Base-by-base conservation (phyloP, 2,888 invertebrate genomes). In the Thymelicus lineola region DNA sequence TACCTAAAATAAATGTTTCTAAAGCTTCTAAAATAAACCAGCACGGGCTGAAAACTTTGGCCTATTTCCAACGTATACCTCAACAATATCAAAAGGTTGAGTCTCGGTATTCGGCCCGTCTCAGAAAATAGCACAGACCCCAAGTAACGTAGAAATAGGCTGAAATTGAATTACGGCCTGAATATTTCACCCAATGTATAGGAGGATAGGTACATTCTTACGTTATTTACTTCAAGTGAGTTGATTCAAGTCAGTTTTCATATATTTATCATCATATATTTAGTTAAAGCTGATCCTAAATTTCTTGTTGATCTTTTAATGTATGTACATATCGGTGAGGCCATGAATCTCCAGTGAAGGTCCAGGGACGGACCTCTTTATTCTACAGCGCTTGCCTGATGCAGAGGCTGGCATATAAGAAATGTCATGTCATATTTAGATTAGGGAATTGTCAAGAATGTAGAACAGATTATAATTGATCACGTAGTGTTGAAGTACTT, bases 71-170 rank as follows among this genome's bases (percentile, higher is more conserved):
- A 62, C 35, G 6, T 50, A 50, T 15, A 62, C 42, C 42, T 61
- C 36, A 38, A 50, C 53, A 20, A 20, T 62, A 50, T 61, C 36
- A 46, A 28, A 61, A 61, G 46, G 45, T 20, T 60, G 45, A 58
- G n/a, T 36, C 38, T 20, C 28, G 17, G n/a, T n/a, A 20, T n/a
- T 48, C 20, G 46, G 61, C 4, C 28, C 20, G 45, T 48, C 35
- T 48, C n/a, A 50, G 50, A 62, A 62, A 62, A 62, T 62, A 50
- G 62, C 15, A 15, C 36, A 62, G 45, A 50, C 48, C 62, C 48
- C 9, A 53, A 62, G 50, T n/a, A n/a, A 36, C 36, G 10, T 12
- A 7, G 50, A 36, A 62, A 62, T 50, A 62, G 50, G 62, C 35
- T 50, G 15, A 50, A 62, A 62, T 62, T 50, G 62, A 62, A 62